phyloP scores from a whole-genome alignment of 2,113 vertebrate genomes.

The Protobothrops flavoviridis region DNA sequence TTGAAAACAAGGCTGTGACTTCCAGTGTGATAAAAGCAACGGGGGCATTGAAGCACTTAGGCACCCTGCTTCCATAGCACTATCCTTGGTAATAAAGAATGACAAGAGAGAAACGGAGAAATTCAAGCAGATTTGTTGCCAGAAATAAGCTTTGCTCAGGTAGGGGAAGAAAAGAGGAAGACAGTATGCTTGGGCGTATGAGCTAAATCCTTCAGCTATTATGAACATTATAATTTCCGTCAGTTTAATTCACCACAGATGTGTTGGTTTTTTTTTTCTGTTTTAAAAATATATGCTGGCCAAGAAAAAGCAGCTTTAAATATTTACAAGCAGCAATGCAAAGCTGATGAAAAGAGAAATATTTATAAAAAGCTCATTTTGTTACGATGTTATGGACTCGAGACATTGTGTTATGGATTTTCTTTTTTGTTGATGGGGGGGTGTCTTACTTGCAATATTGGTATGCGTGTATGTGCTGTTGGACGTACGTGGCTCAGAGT shows the following conservation, averaged over 20 bases:
- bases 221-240: not conserved
- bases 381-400: not conserved
- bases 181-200: not conserved
- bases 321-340: not conserved
- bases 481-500: not conserved
- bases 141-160: not conserved
- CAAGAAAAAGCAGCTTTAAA: slow-evolving; percentile 1
- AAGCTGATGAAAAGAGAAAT: not conserved
- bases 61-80: slow-evolving; percentile 25
- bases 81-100: slow-evolving; percentile 29
- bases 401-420: not conserved
- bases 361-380: not conserved
- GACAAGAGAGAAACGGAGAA: slow-evolving; percentile 25
- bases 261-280: not conserved
- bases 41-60: slow-evolving; percentile 18
- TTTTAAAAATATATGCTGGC: slow-evolving; percentile 12
- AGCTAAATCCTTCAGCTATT: slow-evolving; percentile 15
- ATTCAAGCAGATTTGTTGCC: slow-evolving; percentile 1
- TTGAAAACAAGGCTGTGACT: slow-evolving; percentile 30
- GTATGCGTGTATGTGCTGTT: not conserved
- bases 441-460: not conserved
- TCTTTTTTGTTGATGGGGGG: not conserved
- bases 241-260: not conserved
- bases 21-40: slow-evolving; percentile 28
- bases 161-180: not conserved